These are phyloP conservation scores for Oscheius sp. DNA, from an alignment of 1,140 invertebrate species.

Conservation along the genomic window DNA sequence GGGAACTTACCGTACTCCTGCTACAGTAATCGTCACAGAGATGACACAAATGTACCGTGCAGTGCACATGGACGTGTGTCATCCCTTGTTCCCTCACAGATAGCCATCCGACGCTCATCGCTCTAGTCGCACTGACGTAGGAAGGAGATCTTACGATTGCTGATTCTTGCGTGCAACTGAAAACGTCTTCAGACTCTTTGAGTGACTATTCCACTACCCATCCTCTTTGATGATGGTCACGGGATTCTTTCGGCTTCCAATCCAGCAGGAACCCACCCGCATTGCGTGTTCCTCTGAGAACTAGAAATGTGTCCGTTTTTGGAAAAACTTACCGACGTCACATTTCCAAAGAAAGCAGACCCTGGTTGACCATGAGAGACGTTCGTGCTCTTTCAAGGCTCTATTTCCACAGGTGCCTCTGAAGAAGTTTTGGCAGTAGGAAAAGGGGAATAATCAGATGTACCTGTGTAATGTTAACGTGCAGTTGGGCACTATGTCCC, in stretches of 20 bases:
- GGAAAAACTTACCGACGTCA: not conserved
- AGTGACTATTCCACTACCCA: not conserved
- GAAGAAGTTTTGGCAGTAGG: not conserved
- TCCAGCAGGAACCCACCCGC: not conserved
- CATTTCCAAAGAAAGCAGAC: constrained; percentile 6
- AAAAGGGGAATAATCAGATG: not conserved
- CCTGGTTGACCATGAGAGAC: not conserved
- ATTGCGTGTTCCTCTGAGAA: constrained; percentile 2
- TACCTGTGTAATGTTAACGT: not conserved
- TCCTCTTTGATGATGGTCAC: not conserved
- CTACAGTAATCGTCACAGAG: not conserved
- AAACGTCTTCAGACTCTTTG: not conserved
- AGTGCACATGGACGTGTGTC: not conserved
- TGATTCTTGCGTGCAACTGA: not conserved
- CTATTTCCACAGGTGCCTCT: constrained; percentile 1
- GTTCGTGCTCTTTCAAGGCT: not conserved
- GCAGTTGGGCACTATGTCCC: not conserved
- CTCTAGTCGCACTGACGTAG: not conserved
- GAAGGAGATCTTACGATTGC: not conserved
- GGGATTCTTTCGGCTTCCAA: not conserved
- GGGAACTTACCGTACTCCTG: not conserved
- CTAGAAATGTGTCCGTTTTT: not conserved
- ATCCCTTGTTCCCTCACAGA: not conserved
- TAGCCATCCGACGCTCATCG: constrained; percentile 1
- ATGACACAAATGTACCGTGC: not conserved